These are phyloP conservation scores for Turritopsis dohrnii DNA, from an alignment of 30 jellyfish, hydroid and myxozoan species.

Conservation along the genomic window DNA sequence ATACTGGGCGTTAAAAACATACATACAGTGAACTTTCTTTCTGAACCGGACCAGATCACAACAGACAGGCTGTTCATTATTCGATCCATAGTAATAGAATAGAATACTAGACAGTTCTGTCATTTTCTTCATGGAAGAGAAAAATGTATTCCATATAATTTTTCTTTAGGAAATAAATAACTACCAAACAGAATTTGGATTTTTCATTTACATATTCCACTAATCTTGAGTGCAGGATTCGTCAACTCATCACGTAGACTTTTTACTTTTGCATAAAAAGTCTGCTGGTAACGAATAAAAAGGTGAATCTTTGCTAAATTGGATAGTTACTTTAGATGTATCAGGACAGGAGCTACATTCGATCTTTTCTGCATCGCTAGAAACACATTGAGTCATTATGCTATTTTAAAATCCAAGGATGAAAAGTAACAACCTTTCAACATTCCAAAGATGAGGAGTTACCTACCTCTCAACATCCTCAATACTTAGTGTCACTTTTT, in stretches of 20 bases:
- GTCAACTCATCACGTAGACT: background rate
- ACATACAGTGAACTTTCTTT: background rate
- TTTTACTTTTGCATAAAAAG: background rate
- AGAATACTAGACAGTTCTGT: background rate
- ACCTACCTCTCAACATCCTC: slow-evolving; percentile 77
- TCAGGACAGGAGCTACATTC: slow-evolving; percentile 62
- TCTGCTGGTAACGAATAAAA: slow-evolving; percentile 57
- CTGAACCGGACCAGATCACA: background rate
- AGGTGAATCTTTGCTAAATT: slow-evolving; percentile 80
- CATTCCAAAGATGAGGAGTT: too few species aligned
- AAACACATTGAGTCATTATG: too few species aligned
- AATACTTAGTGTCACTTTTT: slow-evolving; percentile 67
- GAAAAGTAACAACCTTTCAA: background rate
- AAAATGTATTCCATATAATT: background rate
- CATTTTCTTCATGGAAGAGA: background rate
- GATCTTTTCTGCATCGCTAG: background rate
- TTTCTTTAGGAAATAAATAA: background rate
- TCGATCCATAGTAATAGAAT: background rate
- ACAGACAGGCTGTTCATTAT: background rate
- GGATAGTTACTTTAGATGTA: slow-evolving; percentile 67
- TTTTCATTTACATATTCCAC: background rate
- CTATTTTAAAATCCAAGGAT: too few species aligned
- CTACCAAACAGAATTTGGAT: background rate
- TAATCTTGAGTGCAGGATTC: background rate
- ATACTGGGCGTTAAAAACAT: background rate